Percentiles rank a stretch among this genome's conserved stretches.
Evolutionary conservation across 2,888 invertebrate genomes (phyloP).

Genomic region (Hypomecis atomaria): DNA sequence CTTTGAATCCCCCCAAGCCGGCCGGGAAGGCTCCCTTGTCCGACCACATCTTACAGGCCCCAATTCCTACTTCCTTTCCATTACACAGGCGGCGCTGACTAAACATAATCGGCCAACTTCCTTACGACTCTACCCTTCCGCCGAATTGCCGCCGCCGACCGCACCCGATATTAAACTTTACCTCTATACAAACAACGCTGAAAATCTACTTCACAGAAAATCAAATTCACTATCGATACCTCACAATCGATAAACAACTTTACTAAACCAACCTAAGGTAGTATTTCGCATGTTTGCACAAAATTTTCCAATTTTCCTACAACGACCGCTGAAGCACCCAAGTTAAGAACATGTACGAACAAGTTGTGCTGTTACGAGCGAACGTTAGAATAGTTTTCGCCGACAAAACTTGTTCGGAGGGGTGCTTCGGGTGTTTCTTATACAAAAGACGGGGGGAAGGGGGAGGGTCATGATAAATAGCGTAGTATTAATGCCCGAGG

Average conservation of each 20-base stretch:
- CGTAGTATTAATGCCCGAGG: constrained; percentile 79
- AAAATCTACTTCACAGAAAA: constrained; percentile 38
- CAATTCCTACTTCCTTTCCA: constrained; percentile 84
- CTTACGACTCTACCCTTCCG: constrained; percentile 84
- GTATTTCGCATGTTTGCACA: constrained; percentile 48
- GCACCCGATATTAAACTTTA: constrained; percentile 63
- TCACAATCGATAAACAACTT: constrained; percentile 53
- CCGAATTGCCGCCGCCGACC: constrained; percentile 62
- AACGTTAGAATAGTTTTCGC: constrained; percentile 79
- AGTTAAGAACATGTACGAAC: constrained; percentile 80
- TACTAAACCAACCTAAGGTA: constrained; percentile 47
- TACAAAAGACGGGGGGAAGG: constrained; percentile 75
- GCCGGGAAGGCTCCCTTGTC: constrained; percentile 76
- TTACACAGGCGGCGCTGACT: constrained; percentile 81
- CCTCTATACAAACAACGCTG: constrained; percentile 53
- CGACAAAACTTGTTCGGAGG: constrained; percentile 78
- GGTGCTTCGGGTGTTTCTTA: constrained; percentile 79
- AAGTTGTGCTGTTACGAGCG: constrained; percentile 80
- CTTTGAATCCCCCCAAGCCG: constrained; percentile 37
- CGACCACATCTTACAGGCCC: constrained; percentile 84
- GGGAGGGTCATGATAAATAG: constrained; percentile 80
- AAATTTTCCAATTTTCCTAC: constrained; percentile 80
- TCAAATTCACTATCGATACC: constrained; percentile 9
- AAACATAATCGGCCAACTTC: constrained; percentile 84
- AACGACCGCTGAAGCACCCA: constrained; percentile 79